These are phyloP conservation scores for Cosmorhoe ocellata DNA, from an alignment of 2,888 invertebrate genomes.

Conservation along the genomic window DNA sequence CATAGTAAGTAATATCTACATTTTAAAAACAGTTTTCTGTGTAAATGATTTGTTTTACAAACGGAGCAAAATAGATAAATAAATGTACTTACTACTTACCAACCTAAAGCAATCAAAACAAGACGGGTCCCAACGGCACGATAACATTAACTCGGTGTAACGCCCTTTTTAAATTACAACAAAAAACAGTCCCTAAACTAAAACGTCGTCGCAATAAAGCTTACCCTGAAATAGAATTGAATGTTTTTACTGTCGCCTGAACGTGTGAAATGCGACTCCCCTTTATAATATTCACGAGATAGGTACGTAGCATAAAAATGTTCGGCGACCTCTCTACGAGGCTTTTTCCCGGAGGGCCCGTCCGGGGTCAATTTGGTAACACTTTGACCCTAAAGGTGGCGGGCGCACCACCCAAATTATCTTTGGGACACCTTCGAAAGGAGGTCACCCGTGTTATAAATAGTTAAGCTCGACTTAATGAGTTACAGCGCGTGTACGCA, in stretches of 20 bases:
- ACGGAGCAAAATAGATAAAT: too few species aligned
- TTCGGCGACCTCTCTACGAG: slow-evolving; percentile 61
- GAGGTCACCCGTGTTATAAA: slow-evolving; percentile 63
- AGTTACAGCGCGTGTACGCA: slow-evolving; percentile 45
- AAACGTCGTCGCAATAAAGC: slow-evolving; percentile 49
- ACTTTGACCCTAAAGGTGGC: slow-evolving; percentile 61
- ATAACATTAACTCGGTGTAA: slow-evolving; percentile 20
- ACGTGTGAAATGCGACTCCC: slow-evolving; percentile 57
- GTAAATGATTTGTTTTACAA: not conserved
- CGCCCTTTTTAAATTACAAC: slow-evolving; percentile 29
- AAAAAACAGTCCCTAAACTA: slow-evolving; percentile 29
- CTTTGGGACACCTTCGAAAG: slow-evolving; percentile 60
- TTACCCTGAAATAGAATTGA: slow-evolving; percentile 47
- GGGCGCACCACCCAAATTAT: slow-evolving; percentile 62
- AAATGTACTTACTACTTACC: too few species aligned
- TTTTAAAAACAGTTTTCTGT: too few species aligned
- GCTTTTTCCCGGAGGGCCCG: slow-evolving; percentile 53
- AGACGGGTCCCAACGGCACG: slow-evolving; percentile 1
- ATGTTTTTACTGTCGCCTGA: slow-evolving; percentile 56
- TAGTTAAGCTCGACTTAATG: slow-evolving; percentile 64
- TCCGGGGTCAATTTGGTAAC: slow-evolving; percentile 61
- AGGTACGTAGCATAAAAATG: slow-evolving; percentile 55
- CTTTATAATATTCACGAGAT: slow-evolving; percentile 63
- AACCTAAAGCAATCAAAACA: slow-evolving; percentile 16
- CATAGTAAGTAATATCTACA: not conserved